Evolutionary conservation across 2,113 vertebrate genomes (phyloP).

Genomic region (Nycticryphes semicollaris): DNA sequence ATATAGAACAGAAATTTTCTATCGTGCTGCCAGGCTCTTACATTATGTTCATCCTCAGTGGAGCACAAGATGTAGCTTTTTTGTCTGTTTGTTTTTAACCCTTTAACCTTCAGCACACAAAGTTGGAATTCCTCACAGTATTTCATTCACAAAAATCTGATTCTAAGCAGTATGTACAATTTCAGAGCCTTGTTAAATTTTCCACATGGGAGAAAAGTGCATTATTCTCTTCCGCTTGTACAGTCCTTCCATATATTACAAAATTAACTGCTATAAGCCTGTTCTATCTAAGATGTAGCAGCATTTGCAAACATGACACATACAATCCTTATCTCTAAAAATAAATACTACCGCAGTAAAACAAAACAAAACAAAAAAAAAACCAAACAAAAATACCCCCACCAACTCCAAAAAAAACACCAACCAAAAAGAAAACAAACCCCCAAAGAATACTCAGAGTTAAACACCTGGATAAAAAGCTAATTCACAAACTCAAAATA

Average conservation of each 20-base stretch:
- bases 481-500: slow-evolving; percentile 71
- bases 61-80: slow-evolving; percentile 26
- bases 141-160: slow-evolving; percentile 63
- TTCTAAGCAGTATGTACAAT: slow-evolving; percentile 61
- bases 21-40: background rate
- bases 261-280: slow-evolving; percentile 73
- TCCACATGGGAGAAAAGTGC: slow-evolving; percentile 75
- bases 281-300: slow-evolving; percentile 69
- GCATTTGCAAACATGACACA: slow-evolving; percentile 78
- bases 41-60: background rate
- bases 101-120: slow-evolving; percentile 28
- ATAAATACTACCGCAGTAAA: slow-evolving; percentile 82
- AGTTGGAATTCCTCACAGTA: slow-evolving; percentile 26
- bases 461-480: slow-evolving; percentile 73
- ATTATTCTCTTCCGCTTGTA: slow-evolving; percentile 72
- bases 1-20: background rate
- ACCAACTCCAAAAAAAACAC: background rate
- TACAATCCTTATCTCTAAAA: slow-evolving; percentile 78
- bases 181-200: slow-evolving; percentile 70
- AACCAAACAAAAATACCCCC: background rate
- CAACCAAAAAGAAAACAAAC: background rate
- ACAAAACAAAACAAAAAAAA: slow-evolving; percentile 49
- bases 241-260: slow-evolving; percentile 74
- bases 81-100: slow-evolving; percentile 22
- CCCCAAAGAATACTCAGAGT: slow-evolving; percentile 37